Base-by-base conservation (phyloP, 2,797 vertebrate species). In the Hippopotamyrus pictus region DNA sequence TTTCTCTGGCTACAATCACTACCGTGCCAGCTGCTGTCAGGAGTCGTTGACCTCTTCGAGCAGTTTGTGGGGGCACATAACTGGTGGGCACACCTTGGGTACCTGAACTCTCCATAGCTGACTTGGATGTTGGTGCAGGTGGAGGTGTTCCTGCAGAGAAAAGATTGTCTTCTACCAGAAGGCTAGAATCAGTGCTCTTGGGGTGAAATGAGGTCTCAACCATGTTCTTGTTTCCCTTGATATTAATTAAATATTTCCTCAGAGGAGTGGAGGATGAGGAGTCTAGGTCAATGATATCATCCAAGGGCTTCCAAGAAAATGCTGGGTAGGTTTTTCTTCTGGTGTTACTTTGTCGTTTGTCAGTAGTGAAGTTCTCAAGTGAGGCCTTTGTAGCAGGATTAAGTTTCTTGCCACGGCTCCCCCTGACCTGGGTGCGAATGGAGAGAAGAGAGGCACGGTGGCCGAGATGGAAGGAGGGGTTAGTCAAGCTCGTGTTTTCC, bases 331-430 rank as follows among this genome's bases (percentile, higher is more conserved):
- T n/a, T 85, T 54, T 41, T 59, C 33, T 7, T 7, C 41, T 51
- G 0, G 0, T 0, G 0, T 48, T n/a, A 0, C 91, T 88, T 1
- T 54, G 29, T 41, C 88, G 86, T 91, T 94, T 95, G 62, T 92
- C 90, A 0, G 17, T 91, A 25, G 92, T 92, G 84, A 91, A 0
- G 0, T 93, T 95, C 90, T 95, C 92, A 33, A 92, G 57, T 0
- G 5, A 12, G 12, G 84, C 85, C 3, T 88, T 73, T 0, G 89
- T 87, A 53, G 19, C 33, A 33, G n/a, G 91, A 7, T 90, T 90
- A 37, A 93, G 92, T 89, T 93, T 93, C 84, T 5, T 89, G 0
- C 46, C 19, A 0, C 19, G 69, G 5, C 44, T 29, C 1, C 2
- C 1, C 0, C 22, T 50, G 0, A 0, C 59, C 17, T 69, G 5